phyloP scores from a whole-genome alignment of 92 coral and sea anemone genomes.

The Phenganax subtilis region DNA sequence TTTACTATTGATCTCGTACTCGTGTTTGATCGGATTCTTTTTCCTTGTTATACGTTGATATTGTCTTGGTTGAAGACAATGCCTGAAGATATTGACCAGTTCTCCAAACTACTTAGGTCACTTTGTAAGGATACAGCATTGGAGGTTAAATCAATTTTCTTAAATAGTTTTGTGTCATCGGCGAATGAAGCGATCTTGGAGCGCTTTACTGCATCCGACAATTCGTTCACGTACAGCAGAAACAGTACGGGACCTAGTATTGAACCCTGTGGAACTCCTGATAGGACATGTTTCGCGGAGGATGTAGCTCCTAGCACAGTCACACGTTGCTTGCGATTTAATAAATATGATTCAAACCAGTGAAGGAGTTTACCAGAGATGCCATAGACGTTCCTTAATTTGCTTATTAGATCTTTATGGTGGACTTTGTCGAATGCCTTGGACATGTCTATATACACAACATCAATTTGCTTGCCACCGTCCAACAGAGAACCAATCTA shows the following conservation, averaged over 20 bases:
- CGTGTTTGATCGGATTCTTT: not conserved
- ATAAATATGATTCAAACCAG: slow-evolving; percentile 42
- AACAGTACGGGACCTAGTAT: slow-evolving; percentile 22
- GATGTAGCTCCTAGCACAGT: slow-evolving; percentile 48
- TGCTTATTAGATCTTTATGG: slow-evolving; percentile 6
- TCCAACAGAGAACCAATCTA: slow-evolving; percentile 44
- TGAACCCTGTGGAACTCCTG: slow-evolving; percentile 46
- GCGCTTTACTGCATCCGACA: slow-evolving; percentile 23
- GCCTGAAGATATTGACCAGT: slow-evolving; percentile 16
- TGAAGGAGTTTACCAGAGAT: slow-evolving; percentile 28
- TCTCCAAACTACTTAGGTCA: slow-evolving; percentile 13
- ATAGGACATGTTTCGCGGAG: slow-evolving; percentile 7
- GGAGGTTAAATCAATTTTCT: not conserved
- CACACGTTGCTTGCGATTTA: slow-evolving; percentile 39
- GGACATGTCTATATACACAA: slow-evolving; percentile 49
- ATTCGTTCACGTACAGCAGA: slow-evolving; percentile 14
- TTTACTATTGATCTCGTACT: not conserved
- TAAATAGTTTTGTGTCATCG: slow-evolving; percentile 31
- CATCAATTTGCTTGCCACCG: slow-evolving; percentile 42
- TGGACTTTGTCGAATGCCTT: slow-evolving; percentile 52
- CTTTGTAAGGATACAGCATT: slow-evolving; percentile 16
- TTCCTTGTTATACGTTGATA: not conserved
- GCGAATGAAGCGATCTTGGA: slow-evolving; percentile 31
- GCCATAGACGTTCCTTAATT: slow-evolving; percentile 8
- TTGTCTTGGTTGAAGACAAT: slow-evolving; percentile 38